Conservation (phyloP, 2,113 vertebrate genomes). For the Pongo pygmaeus region DNA sequence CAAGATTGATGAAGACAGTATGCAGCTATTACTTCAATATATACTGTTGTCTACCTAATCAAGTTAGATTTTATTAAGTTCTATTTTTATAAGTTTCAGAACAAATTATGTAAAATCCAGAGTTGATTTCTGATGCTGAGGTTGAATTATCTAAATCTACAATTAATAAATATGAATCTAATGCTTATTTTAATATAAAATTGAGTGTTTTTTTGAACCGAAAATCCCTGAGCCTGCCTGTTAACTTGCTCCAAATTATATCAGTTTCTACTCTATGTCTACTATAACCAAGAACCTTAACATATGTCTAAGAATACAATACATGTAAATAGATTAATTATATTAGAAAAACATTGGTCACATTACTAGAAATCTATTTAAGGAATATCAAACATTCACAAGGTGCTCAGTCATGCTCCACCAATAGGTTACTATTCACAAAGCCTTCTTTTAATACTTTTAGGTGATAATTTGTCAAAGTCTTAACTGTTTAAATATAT, state of each 20-base stretch:
- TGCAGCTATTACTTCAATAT: neutral
- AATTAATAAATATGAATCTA: slow-evolving; percentile 2
- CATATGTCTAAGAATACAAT: neutral
- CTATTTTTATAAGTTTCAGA: neutral
- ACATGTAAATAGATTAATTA: fast-evolving
- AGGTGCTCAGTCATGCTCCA: neutral
- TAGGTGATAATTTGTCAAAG: neutral
- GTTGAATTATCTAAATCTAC: neutral
- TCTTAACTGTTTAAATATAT: neutral
- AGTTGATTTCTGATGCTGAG: neutral
- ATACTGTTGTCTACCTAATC: neutral
- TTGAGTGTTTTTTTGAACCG: neutral
- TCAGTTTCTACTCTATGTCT: neutral
- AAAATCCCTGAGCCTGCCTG: neutral
- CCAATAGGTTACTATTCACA: fast-evolving
- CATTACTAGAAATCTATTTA: neutral
- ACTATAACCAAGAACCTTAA: slow-evolving; percentile 29
- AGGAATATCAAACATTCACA: neutral
- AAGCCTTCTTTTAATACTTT: neutral
- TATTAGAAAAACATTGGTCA: slow-evolving; percentile 9
- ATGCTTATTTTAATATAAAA: neutral
- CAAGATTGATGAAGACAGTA: neutral
- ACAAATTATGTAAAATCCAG: neutral
- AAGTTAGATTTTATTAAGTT: neutral
- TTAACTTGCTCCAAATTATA: neutral